Evolutionary conservation across 2,113 vertebrate species (phyloP).

Genomic region (Poeciliopsis turrubarensis): DNA sequence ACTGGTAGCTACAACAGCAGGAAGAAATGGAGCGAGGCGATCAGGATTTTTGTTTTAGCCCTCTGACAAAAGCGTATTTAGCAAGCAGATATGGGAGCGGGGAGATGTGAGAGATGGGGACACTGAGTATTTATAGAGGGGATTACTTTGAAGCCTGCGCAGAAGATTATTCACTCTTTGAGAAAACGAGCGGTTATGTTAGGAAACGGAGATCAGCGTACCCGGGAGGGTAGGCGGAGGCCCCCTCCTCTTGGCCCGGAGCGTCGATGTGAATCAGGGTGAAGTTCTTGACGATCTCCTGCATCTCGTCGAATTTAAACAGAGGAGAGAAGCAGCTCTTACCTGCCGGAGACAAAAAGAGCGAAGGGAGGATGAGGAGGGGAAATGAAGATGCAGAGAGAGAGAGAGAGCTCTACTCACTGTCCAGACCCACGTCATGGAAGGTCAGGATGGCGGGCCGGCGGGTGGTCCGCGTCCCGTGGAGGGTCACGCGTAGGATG

Average conservation of each 20-base stretch:
- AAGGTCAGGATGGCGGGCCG: conserved; percentile 90
- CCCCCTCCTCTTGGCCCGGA: conserved; percentile 89
- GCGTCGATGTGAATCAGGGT: conserved; percentile 88
- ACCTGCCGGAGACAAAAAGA: conserved; percentile 72
- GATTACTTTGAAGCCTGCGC: conserved; percentile 49
- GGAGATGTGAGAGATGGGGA: conserved; percentile 25
- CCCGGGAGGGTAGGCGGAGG: conserved; percentile 84
- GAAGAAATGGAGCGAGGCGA: background rate
- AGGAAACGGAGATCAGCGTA: conserved; percentile 45
- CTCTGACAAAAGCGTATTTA: conserved; percentile 26
- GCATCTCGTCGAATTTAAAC: conserved; percentile 91
- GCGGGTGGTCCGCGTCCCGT: conserved; percentile 85
- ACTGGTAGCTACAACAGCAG: conserved; percentile 83
- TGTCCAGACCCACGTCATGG: conserved; percentile 90
- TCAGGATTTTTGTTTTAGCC: conserved; percentile 39
- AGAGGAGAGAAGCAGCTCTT: conserved; percentile 90
- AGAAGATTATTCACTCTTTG: conserved; percentile 31
- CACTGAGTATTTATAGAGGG: conserved; percentile 36
- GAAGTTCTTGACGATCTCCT: conserved; percentile 94
- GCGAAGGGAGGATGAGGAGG: background rate
- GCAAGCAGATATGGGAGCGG: background rate
- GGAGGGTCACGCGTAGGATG: conserved; percentile 85
- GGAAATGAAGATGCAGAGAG: background rate
- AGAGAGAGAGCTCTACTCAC: conserved; percentile 75
- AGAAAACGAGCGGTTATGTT: background rate